These are phyloP conservation scores for Anoplopoma fimbria DNA, from an alignment of 2,113 vertebrate genomes.

Conservation along the genomic window DNA sequence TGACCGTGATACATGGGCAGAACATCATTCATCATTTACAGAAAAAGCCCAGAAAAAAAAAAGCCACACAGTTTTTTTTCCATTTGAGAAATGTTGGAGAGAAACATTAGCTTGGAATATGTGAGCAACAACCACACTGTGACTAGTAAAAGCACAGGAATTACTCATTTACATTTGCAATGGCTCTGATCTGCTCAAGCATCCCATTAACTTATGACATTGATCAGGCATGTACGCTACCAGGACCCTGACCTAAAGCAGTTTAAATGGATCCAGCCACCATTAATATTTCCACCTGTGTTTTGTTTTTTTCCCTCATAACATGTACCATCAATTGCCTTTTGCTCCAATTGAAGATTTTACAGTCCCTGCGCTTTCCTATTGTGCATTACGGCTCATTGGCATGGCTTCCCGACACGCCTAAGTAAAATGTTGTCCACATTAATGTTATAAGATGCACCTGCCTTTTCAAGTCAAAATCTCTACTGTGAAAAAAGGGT, in stretches of 20 bases:
- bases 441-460: background rate
- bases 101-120: background rate
- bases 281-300: background rate
- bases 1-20: background rate
- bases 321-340: background rate
- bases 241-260: background rate
- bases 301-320: background rate
- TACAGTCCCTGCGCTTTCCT: background rate
- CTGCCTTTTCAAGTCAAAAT: constrained; percentile 5
- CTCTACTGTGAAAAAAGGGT: background rate
- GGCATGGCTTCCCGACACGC: background rate
- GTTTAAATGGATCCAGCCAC: background rate
- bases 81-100: background rate
- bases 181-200: background rate
- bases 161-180: background rate
- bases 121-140: background rate
- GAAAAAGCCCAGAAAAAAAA: background rate
- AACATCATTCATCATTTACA: constrained; percentile 32
- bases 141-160: background rate
- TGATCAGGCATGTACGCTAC: background rate
- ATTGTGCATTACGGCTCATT: background rate
- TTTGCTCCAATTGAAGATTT: background rate
- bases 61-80: background rate
- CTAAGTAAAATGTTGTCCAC: background rate
- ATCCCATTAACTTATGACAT: background rate